Evolutionary conservation across 2,113 vertebrate genomes (phyloP).

Genomic region (Equus quagga): DNA sequence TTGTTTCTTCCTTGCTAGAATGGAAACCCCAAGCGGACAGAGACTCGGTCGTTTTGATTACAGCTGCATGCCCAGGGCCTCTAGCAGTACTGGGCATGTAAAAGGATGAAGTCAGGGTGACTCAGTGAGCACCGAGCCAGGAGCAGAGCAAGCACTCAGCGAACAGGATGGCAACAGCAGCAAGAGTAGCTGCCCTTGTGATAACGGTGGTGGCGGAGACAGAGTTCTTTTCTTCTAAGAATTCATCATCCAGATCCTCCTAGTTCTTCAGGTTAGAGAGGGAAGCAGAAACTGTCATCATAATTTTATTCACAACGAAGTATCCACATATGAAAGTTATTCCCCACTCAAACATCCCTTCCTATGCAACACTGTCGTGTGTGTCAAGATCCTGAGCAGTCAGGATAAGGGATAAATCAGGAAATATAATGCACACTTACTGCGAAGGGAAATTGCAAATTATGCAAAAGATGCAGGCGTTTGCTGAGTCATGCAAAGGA

Average conservation of each 20-base stretch:
- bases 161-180: fast-evolving
- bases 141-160: not conserved
- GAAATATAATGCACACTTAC: fast-evolving
- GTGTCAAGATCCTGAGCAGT: fast-evolving
- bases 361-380: fast-evolving
- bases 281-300: not conserved
- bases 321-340: fast-evolving
- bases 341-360: not conserved
- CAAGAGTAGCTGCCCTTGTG: too few relatives aligned
- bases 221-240: not conserved
- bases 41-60: not conserved
- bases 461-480: not conserved
- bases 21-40: not conserved
- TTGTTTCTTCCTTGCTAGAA: not conserved
- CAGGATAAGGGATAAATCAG: not conserved
- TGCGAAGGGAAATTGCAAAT: not conserved
- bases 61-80: not conserved
- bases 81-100: not conserved
- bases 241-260: not conserved
- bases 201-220: not conserved
- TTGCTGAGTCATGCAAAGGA: not conserved
- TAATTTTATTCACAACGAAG: not conserved
- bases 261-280: not conserved
- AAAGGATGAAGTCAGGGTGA: too few relatives aligned
- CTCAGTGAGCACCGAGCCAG: not conserved